Percentiles rank a stretch among this genome's conserved stretches.
Conservation (phyloP, 2,888 invertebrate genomes). For the Cistogaster globosa region DNA sequence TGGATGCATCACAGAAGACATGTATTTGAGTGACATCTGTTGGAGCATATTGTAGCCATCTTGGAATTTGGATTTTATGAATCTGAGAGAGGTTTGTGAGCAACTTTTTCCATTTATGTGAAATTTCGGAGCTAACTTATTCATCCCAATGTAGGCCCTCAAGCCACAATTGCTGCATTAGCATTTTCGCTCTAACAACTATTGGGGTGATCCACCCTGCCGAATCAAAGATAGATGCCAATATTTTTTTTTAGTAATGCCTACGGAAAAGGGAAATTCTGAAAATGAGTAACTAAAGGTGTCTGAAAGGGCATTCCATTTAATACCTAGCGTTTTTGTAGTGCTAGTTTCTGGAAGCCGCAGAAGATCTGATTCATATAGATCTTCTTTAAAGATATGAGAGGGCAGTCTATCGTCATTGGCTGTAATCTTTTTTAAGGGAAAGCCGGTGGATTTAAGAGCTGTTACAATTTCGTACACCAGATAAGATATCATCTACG, state of each 20-base stretch:
- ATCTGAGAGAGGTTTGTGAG: constrained; percentile 6
- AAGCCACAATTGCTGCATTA: no score
- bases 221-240: constrained; percentile 35
- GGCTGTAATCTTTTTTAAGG: neutral
- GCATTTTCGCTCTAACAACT: constrained; percentile 45
- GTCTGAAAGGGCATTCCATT: constrained; percentile 41
- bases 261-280: neutral
- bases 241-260: constrained; percentile 19
- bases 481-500: neutral
- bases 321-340: constrained; percentile 40
- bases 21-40: constrained; percentile 19
- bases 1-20: constrained; percentile 41
- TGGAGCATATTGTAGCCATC: constrained; percentile 32
- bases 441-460: neutral
- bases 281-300: constrained; percentile 13
- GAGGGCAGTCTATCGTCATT: neutral
- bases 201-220: constrained; percentile 46
- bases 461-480: neutral
- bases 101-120: constrained; percentile 19
- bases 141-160: no score
- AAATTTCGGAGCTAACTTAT: neutral
- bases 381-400: neutral
- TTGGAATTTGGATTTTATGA: constrained; percentile 16
- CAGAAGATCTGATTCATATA: constrained; percentile 20
- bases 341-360: constrained; percentile 21